Conservation (phyloP, 2,113 vertebrate genomes). For the Naja naja region DNA sequence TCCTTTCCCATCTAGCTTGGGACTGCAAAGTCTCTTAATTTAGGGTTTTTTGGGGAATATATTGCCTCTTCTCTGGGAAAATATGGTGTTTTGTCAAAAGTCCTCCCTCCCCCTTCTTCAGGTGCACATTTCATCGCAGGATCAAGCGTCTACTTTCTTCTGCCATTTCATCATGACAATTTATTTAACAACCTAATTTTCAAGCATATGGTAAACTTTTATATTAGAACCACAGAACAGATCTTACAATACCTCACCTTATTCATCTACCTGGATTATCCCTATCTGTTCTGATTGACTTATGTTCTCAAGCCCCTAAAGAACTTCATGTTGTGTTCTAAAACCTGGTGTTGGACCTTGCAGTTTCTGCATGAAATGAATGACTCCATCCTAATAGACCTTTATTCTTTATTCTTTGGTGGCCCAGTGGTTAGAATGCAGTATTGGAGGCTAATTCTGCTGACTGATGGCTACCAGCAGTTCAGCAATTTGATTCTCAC, state of each 20-base stretch:
- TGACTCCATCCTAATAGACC: background rate
- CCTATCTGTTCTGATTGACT: background rate
- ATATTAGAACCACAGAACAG: background rate
- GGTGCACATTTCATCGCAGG: background rate
- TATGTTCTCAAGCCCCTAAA: background rate
- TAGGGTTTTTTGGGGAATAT: too few relatives aligned
- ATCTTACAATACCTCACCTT: background rate
- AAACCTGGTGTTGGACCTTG: background rate
- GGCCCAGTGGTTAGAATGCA: too few relatives aligned
- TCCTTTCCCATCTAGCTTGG: too few relatives aligned
- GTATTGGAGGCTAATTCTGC: too few relatives aligned
- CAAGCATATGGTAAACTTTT: background rate
- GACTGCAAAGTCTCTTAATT: too few relatives aligned
- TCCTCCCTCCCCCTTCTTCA: too few relatives aligned
- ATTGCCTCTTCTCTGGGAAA: too few relatives aligned
- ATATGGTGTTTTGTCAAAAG: too few relatives aligned
- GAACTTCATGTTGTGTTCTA: background rate
- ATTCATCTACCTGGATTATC: background rate
- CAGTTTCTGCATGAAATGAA: background rate
- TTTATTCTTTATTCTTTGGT: background rate
- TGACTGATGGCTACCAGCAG: too few relatives aligned
- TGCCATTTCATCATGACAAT: background rate
- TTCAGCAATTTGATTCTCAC: too few relatives aligned
- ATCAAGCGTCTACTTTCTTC: background rate
- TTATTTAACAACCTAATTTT: background rate